These are phyloP conservation scores for Ecdyonurus torrentis DNA, from an alignment of 2,888 invertebrate genomes.

Conservation along the genomic window DNA sequence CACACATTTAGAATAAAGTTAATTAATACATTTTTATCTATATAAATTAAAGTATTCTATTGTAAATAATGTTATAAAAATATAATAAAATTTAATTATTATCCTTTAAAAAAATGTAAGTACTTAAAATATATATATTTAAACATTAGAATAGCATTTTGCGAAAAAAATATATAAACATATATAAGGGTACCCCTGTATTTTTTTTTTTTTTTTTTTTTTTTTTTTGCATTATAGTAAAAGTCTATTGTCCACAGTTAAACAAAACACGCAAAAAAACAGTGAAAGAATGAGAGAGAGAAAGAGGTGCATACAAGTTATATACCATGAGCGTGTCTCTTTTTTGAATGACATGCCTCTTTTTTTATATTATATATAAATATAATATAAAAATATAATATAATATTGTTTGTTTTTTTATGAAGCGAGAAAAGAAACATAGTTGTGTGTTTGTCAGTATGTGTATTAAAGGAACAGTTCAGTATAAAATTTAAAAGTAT, in stretches of 20 bases:
- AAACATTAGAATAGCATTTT: too few relatives aligned
- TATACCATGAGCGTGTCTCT: not conserved
- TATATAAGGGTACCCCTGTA: not conserved
- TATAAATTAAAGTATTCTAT: too few relatives aligned
- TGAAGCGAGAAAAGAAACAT: not conserved
- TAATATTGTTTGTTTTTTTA: not conserved
- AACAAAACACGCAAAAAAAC: not conserved
- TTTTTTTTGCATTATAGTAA: not conserved
- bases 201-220: not conserved
- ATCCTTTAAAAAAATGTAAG: too few relatives aligned
- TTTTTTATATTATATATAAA: not conserved
- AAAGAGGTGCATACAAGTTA: too few relatives aligned
- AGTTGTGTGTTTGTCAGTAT: not conserved
- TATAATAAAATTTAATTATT: too few relatives aligned
- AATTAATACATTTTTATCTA: too few relatives aligned
- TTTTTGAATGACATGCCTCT: not conserved
- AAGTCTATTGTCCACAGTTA: not conserved
- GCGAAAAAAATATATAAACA: too few relatives aligned
- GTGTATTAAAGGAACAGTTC: not conserved
- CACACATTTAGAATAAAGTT: too few relatives aligned
- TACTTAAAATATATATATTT: too few relatives aligned
- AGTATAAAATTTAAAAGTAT: not conserved
- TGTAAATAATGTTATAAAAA: too few relatives aligned
- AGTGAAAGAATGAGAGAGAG: too few relatives aligned
- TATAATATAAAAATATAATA: too few relatives aligned